These are phyloP conservation scores for Eunapius fragilis DNA, from an alignment of 37 sponge, comb jelly and placozoan genomes.

Conservation along the genomic window DNA sequence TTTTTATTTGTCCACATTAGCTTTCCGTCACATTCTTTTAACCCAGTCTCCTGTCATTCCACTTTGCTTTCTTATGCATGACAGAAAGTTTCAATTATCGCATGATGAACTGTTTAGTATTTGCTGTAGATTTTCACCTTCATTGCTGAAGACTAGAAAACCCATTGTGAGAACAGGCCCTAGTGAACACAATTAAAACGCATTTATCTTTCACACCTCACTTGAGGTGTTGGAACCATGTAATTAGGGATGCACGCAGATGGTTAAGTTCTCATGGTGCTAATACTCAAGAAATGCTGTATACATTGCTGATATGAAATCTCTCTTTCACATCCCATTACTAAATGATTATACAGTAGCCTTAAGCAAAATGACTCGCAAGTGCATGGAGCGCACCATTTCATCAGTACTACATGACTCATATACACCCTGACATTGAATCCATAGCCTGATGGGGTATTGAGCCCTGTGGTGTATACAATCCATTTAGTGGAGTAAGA, in stretches of 20 bases:
- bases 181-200: constrained; percentile 24
- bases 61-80: constrained; percentile 54
- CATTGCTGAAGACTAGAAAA: constrained; percentile 22
- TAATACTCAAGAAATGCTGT: background rate
- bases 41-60: constrained; percentile 40
- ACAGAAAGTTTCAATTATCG: constrained; percentile 32
- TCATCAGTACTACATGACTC: constrained; percentile 22
- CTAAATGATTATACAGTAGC: too few species aligned
- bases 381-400: constrained; percentile 34
- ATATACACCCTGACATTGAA: constrained; percentile 36
- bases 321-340: too few species aligned
- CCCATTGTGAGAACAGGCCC: constrained; percentile 47
- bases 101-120: constrained; percentile 44
- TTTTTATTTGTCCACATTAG: constrained; percentile 55
- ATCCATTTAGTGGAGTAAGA: constrained; percentile 41
- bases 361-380: too few species aligned
- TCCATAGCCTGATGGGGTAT: constrained; percentile 47
- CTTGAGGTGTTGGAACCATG: constrained; percentile 52
- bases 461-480: constrained; percentile 34
- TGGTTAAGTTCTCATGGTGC: constrained; percentile 33
- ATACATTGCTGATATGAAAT: too few species aligned
- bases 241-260: constrained; percentile 31
- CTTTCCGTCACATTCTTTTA: constrained; percentile 60
- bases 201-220: constrained; percentile 23
- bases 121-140: constrained; percentile 31